These are phyloP conservation scores for Machimus rusticus DNA, from an alignment of 2,888 invertebrate species.

Conservation along the genomic window DNA sequence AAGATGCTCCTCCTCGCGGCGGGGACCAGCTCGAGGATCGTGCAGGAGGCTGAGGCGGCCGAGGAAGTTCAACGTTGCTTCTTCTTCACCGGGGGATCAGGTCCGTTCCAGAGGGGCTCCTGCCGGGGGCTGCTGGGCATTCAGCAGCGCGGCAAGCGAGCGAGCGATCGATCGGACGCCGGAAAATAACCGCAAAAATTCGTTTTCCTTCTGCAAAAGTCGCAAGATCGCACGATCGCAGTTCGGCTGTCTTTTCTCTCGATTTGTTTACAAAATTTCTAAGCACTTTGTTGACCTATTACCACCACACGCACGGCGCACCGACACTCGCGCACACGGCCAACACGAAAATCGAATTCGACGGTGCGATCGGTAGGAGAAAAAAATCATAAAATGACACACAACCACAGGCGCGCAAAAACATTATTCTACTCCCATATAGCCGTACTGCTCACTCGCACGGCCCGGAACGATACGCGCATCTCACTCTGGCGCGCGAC, in stretches of 20 bases:
- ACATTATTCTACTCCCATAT: not conserved
- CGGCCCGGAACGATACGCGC: not conserved
- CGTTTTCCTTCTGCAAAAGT: not conserved
- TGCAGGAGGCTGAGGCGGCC: not conserved
- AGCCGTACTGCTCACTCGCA: not conserved
- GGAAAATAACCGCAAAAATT: not conserved
- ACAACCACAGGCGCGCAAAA: not conserved
- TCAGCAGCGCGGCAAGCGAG: not conserved
- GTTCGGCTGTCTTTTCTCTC: conserved; percentile 2
- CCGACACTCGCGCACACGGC: not conserved
- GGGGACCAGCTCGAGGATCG: not conserved
- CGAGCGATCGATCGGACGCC: not conserved
- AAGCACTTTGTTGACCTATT: conserved; percentile 33
- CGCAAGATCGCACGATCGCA: not conserved
- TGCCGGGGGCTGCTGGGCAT: not conserved
- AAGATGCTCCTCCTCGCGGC: not conserved
- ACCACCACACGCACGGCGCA: not conserved
- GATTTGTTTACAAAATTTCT: conserved; percentile 33
- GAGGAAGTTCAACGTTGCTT: not conserved
- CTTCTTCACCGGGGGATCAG: not conserved
- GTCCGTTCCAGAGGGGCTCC: not conserved
- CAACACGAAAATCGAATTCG: not conserved
- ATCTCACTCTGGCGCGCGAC: not conserved
- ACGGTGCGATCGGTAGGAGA: not conserved
- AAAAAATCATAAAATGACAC: not conserved